These are phyloP conservation scores for Eristalis arbustorum DNA, from an alignment of 2,888 invertebrate genomes.

Conservation along the genomic window DNA sequence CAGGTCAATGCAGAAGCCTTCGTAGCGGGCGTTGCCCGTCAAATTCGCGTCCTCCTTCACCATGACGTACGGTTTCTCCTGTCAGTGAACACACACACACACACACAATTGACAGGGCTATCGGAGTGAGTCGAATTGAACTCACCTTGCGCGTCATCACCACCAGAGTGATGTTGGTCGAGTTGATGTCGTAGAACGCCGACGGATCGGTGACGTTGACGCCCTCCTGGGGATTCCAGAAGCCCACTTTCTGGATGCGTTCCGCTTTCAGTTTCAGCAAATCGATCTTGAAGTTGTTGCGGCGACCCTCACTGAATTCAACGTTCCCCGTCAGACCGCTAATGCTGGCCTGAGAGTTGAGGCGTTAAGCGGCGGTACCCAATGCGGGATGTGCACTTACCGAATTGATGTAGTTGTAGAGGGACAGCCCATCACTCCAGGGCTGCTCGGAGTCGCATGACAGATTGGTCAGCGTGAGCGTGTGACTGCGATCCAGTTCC, in stretches of 20 bases:
- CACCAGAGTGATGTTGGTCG: conserved; percentile 91
- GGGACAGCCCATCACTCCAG: conserved; percentile 89
- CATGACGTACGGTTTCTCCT: conserved; percentile 97
- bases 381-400: conserved; percentile 82
- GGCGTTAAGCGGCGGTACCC: not conserved
- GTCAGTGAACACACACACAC: conserved; percentile 45
- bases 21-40: conserved; percentile 92
- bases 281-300: conserved; percentile 92
- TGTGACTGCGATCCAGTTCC: conserved; percentile 86
- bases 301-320: conserved; percentile 91
- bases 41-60: conserved; percentile 91
- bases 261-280: conserved; percentile 90
- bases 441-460: conserved; percentile 90
- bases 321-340: conserved; percentile 94
- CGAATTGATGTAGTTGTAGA: conserved; percentile 88
- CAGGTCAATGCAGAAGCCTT: conserved; percentile 95
- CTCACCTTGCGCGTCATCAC: conserved; percentile 94
- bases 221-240: conserved; percentile 88
- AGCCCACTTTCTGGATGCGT: conserved; percentile 89
- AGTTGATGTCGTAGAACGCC: conserved; percentile 91
- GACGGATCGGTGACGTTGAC: conserved; percentile 91
- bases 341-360: conserved; percentile 84
- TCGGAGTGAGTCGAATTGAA: too few species aligned
- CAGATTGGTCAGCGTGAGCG: conserved; percentile 86
- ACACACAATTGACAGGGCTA: too few species aligned